A percentile compares a stretch with the other conserved stretches of the same genome.
phyloP scores from a whole-genome alignment of 2,797 vertebrate species.

The Garrulus glandarius region DNA sequence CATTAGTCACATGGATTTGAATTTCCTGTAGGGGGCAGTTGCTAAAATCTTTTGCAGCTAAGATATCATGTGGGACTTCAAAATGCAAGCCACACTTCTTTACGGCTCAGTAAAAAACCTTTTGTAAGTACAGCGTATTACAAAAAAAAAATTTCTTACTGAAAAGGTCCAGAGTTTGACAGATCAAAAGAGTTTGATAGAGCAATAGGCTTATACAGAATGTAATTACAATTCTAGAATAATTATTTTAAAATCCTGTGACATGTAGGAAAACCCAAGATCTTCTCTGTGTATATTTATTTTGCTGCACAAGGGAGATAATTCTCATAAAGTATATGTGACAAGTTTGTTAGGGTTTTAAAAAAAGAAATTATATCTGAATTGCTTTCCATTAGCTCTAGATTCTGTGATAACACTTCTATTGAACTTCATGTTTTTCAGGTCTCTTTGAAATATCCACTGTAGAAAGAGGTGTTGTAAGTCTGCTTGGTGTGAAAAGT shows the following conservation, averaged over 20 bases:
- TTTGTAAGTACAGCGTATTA: neutral
- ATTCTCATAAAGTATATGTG: neutral
- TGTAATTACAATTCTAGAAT: neutral
- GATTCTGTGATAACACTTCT: neutral
- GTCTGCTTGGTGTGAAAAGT: conserved; percentile 89
- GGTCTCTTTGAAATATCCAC: conserved; percentile 95
- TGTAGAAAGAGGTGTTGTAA: conserved; percentile 92
- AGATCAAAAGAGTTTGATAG: neutral
- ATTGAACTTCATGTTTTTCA: conserved; percentile 57
- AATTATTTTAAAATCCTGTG: neutral
- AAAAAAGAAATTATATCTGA: neutral
- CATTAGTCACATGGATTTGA: neutral
- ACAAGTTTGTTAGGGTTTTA: neutral
- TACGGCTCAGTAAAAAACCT: neutral
- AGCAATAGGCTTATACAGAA: neutral
- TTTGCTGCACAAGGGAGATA: neutral
- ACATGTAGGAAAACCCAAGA: neutral
- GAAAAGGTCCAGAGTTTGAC: neutral
- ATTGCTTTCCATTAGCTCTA: neutral
- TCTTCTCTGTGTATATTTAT: neutral
- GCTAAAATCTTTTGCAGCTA: neutral
- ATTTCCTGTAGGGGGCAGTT: neutral
- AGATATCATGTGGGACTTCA: neutral
- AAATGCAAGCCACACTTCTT: neutral
- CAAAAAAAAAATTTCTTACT: neutral